phyloP scores from a whole-genome alignment of 1,140 invertebrate species.

The Drosophila sechellia region DNA sequence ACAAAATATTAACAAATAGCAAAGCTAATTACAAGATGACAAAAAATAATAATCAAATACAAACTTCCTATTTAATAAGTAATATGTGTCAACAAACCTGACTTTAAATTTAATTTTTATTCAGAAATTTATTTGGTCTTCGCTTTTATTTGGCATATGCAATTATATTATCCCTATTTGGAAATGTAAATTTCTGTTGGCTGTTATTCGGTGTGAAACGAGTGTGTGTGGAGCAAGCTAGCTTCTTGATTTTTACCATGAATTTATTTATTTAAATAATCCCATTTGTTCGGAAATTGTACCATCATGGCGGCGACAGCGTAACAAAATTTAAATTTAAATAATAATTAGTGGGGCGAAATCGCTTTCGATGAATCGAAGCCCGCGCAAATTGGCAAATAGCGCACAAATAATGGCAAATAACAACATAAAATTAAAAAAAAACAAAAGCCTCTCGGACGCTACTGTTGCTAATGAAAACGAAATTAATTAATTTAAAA shows the following conservation, averaged over 20 bases:
- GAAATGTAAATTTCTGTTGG: constrained; percentile 44
- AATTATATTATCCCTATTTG: constrained; percentile 42
- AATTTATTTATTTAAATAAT: constrained; percentile 81
- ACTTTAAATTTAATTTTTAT: constrained; percentile 5
- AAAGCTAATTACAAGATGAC: too few relatives aligned
- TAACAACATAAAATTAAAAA: constrained; percentile 72
- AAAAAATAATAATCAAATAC: too few relatives aligned
- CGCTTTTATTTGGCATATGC: constrained; percentile 27
- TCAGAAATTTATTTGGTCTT: constrained; percentile 5
- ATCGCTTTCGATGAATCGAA: constrained; percentile 71
- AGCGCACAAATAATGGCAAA: constrained; percentile 69
- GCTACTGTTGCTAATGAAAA: constrained; percentile 71
- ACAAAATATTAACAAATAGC: too few relatives aligned
- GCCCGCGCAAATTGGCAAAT: constrained; percentile 68
- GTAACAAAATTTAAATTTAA: constrained; percentile 81
- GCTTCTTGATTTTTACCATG: constrained; percentile 71
- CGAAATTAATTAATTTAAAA: constrained; percentile 81
- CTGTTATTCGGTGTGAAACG: constrained; percentile 41
- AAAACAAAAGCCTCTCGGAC: constrained; percentile 51
- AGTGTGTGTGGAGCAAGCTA: constrained; percentile 26
- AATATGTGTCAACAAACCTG: constrained; percentile 1
- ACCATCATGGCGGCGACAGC: constrained; percentile 25
- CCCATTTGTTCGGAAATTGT: constrained; percentile 62
- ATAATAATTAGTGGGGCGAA: constrained; percentile 79
- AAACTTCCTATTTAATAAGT: too few relatives aligned